Evolutionary conservation across 2,888 invertebrate genomes (phyloP).

Genomic region (Drosophila affinis): DNA sequence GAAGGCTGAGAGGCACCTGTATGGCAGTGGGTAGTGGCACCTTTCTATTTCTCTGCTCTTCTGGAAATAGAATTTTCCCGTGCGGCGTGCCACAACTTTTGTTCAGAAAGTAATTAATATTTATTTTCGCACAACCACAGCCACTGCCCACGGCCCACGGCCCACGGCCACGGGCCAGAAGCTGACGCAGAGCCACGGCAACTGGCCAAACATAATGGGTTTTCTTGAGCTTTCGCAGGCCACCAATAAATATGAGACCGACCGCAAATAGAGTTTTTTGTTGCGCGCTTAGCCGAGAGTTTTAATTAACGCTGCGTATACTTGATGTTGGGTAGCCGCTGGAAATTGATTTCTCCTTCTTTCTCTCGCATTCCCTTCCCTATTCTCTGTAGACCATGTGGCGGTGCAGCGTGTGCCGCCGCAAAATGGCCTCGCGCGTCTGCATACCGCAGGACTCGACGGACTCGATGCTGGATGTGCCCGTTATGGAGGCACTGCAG

Average conservation of each 20-base stretch:
- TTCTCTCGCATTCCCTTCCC: not conserved
- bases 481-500: conserved; percentile 90
- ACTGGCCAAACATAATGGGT: conserved; percentile 31
- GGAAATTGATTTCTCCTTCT: conserved; percentile 44
- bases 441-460: conserved; percentile 92
- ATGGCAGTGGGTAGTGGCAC: not conserved
- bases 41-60: not conserved
- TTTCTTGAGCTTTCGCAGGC: conserved; percentile 34
- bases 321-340: conserved; percentile 32
- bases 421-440: conserved; percentile 91
- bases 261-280: conserved; percentile 50
- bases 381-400: conserved; percentile 87
- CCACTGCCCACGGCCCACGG: no score
- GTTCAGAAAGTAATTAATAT: conserved; percentile 75
- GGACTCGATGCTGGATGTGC: conserved; percentile 92
- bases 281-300: conserved; percentile 36
- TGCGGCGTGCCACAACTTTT: conserved; percentile 49
- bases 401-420: conserved; percentile 95
- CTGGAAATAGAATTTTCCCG: conserved; percentile 26
- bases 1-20: conserved; percentile 16
- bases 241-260: conserved; percentile 54
- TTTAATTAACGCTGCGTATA: conserved; percentile 57
- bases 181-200: not conserved
- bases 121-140: conserved; percentile 51
- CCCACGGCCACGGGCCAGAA: no score